Conservation (phyloP, 1,140 invertebrate species). For the Drosophila ironensis region DNA sequence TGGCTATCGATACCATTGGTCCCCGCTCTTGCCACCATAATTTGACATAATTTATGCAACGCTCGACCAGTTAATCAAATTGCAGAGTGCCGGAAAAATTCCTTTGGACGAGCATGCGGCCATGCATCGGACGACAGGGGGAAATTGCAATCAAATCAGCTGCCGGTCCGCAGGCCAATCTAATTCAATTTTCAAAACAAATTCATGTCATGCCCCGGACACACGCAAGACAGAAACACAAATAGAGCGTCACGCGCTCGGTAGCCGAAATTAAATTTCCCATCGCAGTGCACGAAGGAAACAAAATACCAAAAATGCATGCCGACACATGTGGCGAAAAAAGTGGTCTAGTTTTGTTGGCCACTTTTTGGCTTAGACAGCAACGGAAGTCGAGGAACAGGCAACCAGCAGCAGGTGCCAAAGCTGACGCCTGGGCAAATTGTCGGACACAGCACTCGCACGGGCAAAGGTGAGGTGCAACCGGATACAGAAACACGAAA, state of each 20-base stretch:
- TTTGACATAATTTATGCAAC: slow-evolving; percentile 70
- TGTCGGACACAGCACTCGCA: slow-evolving; percentile 55
- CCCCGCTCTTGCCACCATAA: slow-evolving; percentile 19
- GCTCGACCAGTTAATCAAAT: slow-evolving; percentile 64
- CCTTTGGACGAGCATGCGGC: slow-evolving; percentile 39
- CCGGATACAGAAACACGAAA: slow-evolving; percentile 8
- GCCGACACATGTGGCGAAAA: slow-evolving; percentile 28
- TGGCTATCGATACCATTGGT: slow-evolving; percentile 19
- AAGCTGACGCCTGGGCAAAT: slow-evolving; percentile 68
- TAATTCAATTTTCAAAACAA: slow-evolving; percentile 76
- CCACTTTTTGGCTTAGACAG: slow-evolving; percentile 50
- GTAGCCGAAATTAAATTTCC: slow-evolving; percentile 70
- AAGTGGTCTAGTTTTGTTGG: slow-evolving; percentile 16
- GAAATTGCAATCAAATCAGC: slow-evolving; percentile 76
- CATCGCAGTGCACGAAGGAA: slow-evolving; percentile 12
- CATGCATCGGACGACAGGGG: slow-evolving; percentile 25
- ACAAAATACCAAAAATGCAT: slow-evolving; percentile 38
- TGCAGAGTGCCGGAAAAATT: slow-evolving; percentile 62
- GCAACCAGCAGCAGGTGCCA: slow-evolving; percentile 70
- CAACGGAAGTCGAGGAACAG: slow-evolving; percentile 54
- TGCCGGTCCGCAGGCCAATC: slow-evolving; percentile 66
- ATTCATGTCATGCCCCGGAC: slow-evolving; percentile 54
- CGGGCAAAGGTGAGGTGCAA: slow-evolving; percentile 17
- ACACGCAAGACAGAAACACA: slow-evolving; percentile 24
- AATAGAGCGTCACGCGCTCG: slow-evolving; percentile 66